Base-by-base conservation (phyloP, 2,797 vertebrate genomes). In the Lacerta viridis region DNA sequence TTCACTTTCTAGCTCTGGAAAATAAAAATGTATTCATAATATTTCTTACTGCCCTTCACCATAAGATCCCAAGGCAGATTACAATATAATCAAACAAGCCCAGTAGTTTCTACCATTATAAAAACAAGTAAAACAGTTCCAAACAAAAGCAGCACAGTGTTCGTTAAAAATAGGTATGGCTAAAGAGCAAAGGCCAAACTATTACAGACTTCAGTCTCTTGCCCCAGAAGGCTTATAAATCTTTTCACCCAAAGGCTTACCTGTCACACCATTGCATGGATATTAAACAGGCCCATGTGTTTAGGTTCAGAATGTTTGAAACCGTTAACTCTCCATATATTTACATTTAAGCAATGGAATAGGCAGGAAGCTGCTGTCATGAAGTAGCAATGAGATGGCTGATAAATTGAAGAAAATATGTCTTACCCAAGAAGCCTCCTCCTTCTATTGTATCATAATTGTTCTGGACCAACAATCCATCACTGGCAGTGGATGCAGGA, bases 391-490 rank as follows among this genome's bases (percentile, higher is more conserved):
- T 46, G 80, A 23, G n/a, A 55, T n/a, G 0, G 84, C 55, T 29
- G 82, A 87, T n/a, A 5, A 41, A 75, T 91, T 64, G 89, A 84
- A 88, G 39, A 86, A 81, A 88, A 75, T 90, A 87, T 91, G 81
- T 88, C 98, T 98, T 97, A 99, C 99, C 97, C 95, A 97, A 97
- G 93, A 96, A 96, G 94, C 97, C 97, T 91, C 97, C 97, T 75
- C 97, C 98, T 97, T 99, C 98, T 95, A 98, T 96, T 69, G 98
- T 96, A 95, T 99, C 98, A 1, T 98, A 98, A 97, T 94, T 98
- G 95, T 98, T 98, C 25, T 97, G 96, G 87, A 96, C 93, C 88
- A 92, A 93, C 61, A 97, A 95, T 85, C 96, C 97, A 90, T 98
- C 98, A 74, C 96, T 97, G 90, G 97, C 92, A 94, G 96, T 85